Base-by-base conservation (phyloP, 2,797 vertebrate genomes). In the Buceros bicornis region DNA sequence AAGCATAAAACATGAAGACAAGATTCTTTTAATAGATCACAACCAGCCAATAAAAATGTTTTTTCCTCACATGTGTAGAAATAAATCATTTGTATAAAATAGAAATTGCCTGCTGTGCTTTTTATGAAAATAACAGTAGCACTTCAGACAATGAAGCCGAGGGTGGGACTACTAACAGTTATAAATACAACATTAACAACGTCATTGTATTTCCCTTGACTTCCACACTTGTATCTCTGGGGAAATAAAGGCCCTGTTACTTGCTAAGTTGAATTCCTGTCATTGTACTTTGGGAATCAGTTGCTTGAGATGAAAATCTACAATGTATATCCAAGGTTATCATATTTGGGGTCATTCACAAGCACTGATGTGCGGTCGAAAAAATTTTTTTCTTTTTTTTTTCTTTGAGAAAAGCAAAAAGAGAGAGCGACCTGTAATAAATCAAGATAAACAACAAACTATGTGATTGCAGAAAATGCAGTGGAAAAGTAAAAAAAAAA, bases 191-290 rank as follows among this genome's bases (percentile, higher is more conserved):
- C 93, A 88, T 94, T 93, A 97, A 97, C 87, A 88, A 98, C 97
- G 98, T 98, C 98, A 98, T 89, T 71, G 89, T 89, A 95, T 97
- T 98, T 98, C 98, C 98, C 94, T 89, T 98, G 91, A 97, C 97
- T 97, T 98, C 97, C 96, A 97, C 95, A 95, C 76, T 91, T 66
- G 66, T 97, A 96, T 97, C 97, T 97, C 97, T 97, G 87, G 97
- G 98, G 97, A 98, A 98, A 98, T 96, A 97, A 96, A 97, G 91
- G 78, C 93, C 82, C 97, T 88, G 91, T 88, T 91, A 83, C 93
- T 94, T 83, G 90, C 96, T 90, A 93, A 67, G 96, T 97, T 79
- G 92, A 98, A 98, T 98, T 98, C 98, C 98, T 98, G 98, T 97
- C 96, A 98, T 98, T 98, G 98, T 98, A 54, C 95, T 98, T 93